Evolutionary conservation across 2,888 invertebrate species (phyloP).

Genomic region (Cordilura impudica): DNA sequence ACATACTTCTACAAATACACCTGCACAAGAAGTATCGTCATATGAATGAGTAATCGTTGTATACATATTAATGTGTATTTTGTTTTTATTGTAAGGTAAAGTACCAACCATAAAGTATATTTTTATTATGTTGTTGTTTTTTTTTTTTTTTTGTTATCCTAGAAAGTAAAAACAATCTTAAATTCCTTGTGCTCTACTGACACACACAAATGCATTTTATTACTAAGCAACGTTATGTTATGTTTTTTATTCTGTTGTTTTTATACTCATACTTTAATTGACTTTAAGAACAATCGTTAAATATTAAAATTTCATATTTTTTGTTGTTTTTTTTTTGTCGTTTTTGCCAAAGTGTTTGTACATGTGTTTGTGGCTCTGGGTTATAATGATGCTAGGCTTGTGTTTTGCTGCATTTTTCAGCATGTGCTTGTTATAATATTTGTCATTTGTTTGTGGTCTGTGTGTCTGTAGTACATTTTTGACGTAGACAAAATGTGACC

Average conservation of each 20-base stretch:
- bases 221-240: background rate
- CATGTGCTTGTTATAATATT: background rate
- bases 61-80: background rate
- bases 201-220: conserved; percentile 40
- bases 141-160: background rate
- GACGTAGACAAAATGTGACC: too few relatives aligned
- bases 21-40: background rate
- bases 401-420: conserved; percentile 5
- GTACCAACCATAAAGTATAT: background rate
- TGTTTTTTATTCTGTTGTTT: background rate
- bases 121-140: background rate
- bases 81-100: too few relatives aligned
- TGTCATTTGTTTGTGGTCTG: conserved; percentile 42
- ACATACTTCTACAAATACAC: background rate
- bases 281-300: conserved; percentile 55
- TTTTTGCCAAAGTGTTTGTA: conserved; percentile 12
- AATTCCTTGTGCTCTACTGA: background rate
- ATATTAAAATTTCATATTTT: conserved; percentile 54
- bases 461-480: too few relatives aligned
- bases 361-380: background rate
- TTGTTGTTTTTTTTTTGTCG: background rate
- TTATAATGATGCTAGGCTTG: conserved; percentile 1
- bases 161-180: background rate
- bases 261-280: conserved; percentile 45
- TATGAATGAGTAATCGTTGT: background rate